phyloP scores from a whole-genome alignment of 2,797 vertebrate genomes.

The Streptopelia turtur region DNA sequence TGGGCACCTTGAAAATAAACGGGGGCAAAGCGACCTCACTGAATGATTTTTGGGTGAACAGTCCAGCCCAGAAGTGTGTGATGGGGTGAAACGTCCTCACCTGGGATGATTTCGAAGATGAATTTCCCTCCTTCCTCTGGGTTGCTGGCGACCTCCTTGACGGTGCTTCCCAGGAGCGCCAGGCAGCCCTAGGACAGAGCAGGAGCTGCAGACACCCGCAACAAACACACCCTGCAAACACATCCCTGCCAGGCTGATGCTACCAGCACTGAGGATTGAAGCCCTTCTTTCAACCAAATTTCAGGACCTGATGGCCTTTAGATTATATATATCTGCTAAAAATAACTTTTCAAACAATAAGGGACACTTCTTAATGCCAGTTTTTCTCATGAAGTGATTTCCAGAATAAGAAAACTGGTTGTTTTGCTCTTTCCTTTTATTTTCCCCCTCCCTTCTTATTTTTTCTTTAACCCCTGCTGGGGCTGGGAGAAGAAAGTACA shows the following conservation, averaged over 20 bases:
- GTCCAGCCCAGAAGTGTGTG: rapidly evolving
- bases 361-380: neutral
- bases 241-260: rapidly evolving
- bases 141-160: slow-evolving; percentile 85
- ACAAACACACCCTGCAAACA: no score
- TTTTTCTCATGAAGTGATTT: neutral
- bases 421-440: neutral
- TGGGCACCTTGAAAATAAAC: neutral
- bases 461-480: neutral
- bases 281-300: no score
- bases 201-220: neutral
- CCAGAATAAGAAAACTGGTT: neutral
- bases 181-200: slow-evolving; percentile 84
- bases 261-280: rapidly evolving
- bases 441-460: neutral
- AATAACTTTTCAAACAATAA: neutral
- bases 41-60: rapidly evolving
- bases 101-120: slow-evolving; percentile 92
- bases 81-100: slow-evolving; percentile 71
- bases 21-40: neutral
- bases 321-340: neutral
- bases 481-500: neutral
- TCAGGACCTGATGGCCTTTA: neutral
- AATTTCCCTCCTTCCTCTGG: slow-evolving; percentile 89
- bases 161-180: slow-evolving; percentile 85